Evolutionary conservation across 1,140 invertebrate species (phyloP).

Genomic region (Oreohelix idahoensis): DNA sequence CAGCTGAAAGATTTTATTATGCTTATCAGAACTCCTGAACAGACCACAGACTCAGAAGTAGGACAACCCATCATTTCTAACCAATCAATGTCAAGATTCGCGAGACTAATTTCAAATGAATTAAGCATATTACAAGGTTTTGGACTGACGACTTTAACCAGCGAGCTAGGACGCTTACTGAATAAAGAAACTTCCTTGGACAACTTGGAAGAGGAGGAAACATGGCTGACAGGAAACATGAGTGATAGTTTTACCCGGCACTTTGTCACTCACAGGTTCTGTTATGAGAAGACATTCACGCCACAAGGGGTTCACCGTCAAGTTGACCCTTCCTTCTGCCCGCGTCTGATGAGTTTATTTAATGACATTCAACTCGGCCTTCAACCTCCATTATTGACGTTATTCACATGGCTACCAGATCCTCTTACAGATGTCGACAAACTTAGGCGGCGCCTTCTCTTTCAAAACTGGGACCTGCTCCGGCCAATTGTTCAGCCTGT

Average conservation of each 20-base stretch:
- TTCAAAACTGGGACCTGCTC: background rate
- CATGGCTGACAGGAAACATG: background rate
- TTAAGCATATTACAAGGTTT: background rate
- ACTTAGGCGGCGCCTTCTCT: background rate
- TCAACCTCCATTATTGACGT: background rate
- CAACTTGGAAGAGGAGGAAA: no score
- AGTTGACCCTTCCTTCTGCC: slow-evolving; percentile 12
- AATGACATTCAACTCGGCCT: background rate
- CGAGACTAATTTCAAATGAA: background rate
- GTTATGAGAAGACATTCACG: background rate
- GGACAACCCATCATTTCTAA: background rate
- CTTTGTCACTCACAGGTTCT: background rate
- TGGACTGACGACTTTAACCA: background rate
- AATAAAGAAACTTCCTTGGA: background rate
- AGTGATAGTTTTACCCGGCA: background rate
- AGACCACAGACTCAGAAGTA: no score
- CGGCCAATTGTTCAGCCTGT: slow-evolving; percentile 28
- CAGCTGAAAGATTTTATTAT: background rate
- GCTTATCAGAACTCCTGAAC: background rate
- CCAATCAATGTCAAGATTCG: background rate
- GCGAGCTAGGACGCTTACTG: background rate
- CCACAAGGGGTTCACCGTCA: background rate
- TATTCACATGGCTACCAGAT: slow-evolving; percentile 31
- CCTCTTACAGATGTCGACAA: background rate
- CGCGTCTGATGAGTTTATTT: background rate